Evolutionary conservation across 2,888 invertebrate genomes (phyloP).

Genomic region (Gymnoscelis rufifasciata): DNA sequence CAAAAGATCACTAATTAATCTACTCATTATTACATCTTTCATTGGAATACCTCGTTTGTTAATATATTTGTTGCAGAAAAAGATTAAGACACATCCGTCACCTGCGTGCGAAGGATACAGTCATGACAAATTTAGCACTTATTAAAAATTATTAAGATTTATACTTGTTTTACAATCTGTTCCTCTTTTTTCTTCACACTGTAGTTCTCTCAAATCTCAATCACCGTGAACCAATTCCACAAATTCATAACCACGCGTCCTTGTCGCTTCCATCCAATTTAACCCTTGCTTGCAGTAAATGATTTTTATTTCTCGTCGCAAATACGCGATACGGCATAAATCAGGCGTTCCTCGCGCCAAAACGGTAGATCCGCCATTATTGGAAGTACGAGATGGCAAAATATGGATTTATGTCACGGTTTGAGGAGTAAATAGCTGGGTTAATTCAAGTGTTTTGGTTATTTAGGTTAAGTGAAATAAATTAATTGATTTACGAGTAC

Average conservation of each 20-base stretch:
- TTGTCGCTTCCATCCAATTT: slow-evolving; percentile 32
- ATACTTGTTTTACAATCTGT: no score
- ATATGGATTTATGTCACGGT: slow-evolving; percentile 26
- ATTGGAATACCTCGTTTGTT: no score
- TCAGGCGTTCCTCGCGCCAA: slow-evolving; percentile 44
- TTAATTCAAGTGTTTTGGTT: background rate
- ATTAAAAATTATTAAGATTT: no score
- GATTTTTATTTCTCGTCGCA: slow-evolving; percentile 47
- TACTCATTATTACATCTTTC: no score
- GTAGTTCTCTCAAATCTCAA: background rate
- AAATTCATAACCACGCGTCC: slow-evolving; percentile 14
- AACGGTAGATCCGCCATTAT: slow-evolving; percentile 36
- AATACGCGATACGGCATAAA: slow-evolving; percentile 47
- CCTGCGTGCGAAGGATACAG: no score
- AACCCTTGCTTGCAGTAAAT: slow-evolving; percentile 35
- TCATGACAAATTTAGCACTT: no score
- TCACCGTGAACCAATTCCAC: slow-evolving; percentile 2
- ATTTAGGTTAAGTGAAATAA: no score
- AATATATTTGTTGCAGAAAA: no score
- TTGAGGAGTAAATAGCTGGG: slow-evolving; percentile 3
- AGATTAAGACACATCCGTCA: no score
- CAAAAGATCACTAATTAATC: no score
- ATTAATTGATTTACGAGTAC: no score
- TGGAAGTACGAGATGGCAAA: slow-evolving; percentile 29
- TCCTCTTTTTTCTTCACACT: no score